Evolutionary conservation across 2,888 invertebrate genomes (phyloP), one percentile per base, ranked within the genome.

Genomic region (Polietes domitor): DNA sequence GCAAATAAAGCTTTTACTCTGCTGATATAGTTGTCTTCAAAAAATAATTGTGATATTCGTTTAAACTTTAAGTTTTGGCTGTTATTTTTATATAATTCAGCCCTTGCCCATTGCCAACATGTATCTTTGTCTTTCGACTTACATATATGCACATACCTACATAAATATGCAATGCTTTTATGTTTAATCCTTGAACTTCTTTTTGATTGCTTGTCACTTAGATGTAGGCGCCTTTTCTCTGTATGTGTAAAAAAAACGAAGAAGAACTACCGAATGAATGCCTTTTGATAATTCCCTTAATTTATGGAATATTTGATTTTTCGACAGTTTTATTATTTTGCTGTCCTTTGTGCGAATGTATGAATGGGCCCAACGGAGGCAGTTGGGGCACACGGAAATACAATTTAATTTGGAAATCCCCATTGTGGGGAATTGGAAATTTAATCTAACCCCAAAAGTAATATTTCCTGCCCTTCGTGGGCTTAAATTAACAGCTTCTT

Each of bases 401-500:
- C 37, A 68, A 68, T 43, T 37, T 68, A 68, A 68, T 68, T 68
- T 68, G 24, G 10, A 32, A 65, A 68, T 43, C 15, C 43, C 68
- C 68, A 68, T 65, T 19, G 41, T 24, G 24, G 65, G 68, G 68
- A 68, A 68, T 68, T 43, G 43, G 24, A 68, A 24, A 24, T 43
- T 37, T 68, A 15, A 68, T 41, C 65, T 43, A 68, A 68, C 4
- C 37, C 68, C 68, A 24, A 68, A 68, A 24, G 41, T 41, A 43
- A 68, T 68, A 24, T 50, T 28, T 32, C 47, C 65, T 43, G 28
- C 17, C 63, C 61, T 19, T 21, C 63, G 58, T 73, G 21, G 28
- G 63, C 58, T 58, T 53, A 79, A 76, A 80, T 77, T 74, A 80
- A 80, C 80, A 77, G 73, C 74, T 75, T 80, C 41, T 70, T 50